phyloP scores from a whole-genome alignment of 2,113 vertebrate genomes.

The Periophthalmodon schlosseri region DNA sequence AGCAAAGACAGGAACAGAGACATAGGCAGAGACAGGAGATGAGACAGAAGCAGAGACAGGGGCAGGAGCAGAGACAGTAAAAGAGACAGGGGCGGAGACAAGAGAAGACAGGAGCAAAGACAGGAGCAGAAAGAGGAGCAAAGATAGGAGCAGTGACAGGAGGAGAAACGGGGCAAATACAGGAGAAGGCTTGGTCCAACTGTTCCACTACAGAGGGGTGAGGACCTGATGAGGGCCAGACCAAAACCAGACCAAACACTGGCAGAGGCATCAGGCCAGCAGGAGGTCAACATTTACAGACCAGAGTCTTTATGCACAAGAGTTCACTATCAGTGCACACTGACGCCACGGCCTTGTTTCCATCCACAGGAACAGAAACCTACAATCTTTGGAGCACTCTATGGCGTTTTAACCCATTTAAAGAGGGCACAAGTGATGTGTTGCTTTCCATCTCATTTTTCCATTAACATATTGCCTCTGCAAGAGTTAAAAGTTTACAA shows the following conservation, averaged over 20 bases:
- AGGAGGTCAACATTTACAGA: background rate
- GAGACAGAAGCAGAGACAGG: too few species aligned
- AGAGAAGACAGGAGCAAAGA: too few species aligned
- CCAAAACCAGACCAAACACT: slow-evolving; percentile 37
- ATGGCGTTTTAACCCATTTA: too few species aligned
- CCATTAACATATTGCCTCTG: too few species aligned
- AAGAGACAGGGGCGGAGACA: too few species aligned
- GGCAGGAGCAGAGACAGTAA: too few species aligned
- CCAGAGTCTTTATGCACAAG: background rate
- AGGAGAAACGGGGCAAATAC: slow-evolving; percentile 13
- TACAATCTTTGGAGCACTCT: background rate
- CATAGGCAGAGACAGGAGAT: too few species aligned
- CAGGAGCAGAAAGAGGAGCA: too few species aligned
- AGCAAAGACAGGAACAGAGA: too few species aligned
- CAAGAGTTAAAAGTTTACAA: too few species aligned
- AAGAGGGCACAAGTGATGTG: too few species aligned
- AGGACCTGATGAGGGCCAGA: slow-evolving; percentile 24
- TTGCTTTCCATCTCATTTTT: too few species aligned
- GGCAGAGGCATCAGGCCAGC: slow-evolving; percentile 19
- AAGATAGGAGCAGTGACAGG: slow-evolving; percentile 19
- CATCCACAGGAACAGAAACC: background rate
- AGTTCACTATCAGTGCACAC: background rate
- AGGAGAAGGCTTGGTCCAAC: slow-evolving; percentile 27
- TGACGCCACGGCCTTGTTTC: background rate
- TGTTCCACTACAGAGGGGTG: slow-evolving; percentile 20